Base-by-base conservation (phyloP, 1,140 invertebrate genomes). In the Papilio glaucus region DNA sequence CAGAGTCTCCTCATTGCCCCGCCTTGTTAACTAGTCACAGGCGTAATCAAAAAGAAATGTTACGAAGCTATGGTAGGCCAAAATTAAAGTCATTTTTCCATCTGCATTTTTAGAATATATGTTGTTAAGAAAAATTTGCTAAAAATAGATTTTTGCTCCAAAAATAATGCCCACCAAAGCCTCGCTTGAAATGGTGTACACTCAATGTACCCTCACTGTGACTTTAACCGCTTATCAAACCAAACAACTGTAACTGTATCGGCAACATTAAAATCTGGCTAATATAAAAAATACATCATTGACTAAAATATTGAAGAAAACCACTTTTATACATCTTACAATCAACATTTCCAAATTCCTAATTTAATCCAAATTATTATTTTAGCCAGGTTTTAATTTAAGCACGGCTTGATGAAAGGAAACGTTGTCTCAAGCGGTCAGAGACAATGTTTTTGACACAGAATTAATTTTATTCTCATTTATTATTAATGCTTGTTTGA, bases 21-120 rank as follows among this genome's bases (percentile, higher is more conserved):
- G 78, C 79, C 88, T 88, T 73, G 85, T 90, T 87, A 33, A 84
- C 71, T 67, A 75, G 86, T 90, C 89, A 90, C 89, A 92, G 83
- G 63, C 37, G 41, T 62, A 21, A 68, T 33, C 10, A 49, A 9
- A 70, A 69, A n/a, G 71, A 61, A 72, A 45, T 72, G 39, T 42
- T 33, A 29, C 65, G 15, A 71, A 49, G 67, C 41, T 49, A 49
- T 53, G 67, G 6, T 38, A 15, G 67, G 41, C 26, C 42, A 69
- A 69, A 42, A 29, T 29, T 68, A 68, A 68, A 13, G 63, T 26
- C 12, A 45, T 37, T 37, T 37, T 67, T 42, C 10, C 21, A 68
- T 68, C 41, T 68, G 63, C 18, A 68, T 24, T 41, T 68, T 68
- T 26, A 15, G 63, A 69, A 70, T 41, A 73, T 57, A 57, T 21